A percentile compares a stretch with the other conserved stretches of the same genome.
Conservation (phyloP, 2,113 vertebrate genomes). For the Indri indri region DNA sequence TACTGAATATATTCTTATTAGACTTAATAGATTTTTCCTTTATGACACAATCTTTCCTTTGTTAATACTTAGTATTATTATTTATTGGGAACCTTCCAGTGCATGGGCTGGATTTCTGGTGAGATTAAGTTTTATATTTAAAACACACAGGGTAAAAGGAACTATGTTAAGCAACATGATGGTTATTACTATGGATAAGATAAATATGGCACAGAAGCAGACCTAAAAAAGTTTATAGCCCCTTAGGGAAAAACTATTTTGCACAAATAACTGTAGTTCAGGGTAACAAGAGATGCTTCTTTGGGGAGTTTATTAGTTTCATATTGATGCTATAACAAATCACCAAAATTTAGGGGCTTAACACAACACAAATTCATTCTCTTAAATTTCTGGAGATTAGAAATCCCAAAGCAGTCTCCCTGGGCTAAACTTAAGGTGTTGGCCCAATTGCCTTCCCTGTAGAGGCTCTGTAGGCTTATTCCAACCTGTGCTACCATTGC, state of each 20-base stretch:
- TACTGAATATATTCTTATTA: not conserved
- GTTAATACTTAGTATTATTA: not conserved
- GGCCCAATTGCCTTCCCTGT: not conserved
- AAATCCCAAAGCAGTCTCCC: not conserved
- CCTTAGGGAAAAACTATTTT: not conserved
- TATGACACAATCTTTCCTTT: not conserved
- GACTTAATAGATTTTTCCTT: not conserved
- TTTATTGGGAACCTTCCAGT: not conserved
- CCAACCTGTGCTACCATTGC: fast-evolving
- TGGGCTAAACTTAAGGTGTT: not conserved
- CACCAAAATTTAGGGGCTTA: not conserved
- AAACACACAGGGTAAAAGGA: not conserved
- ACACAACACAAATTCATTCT: not conserved
- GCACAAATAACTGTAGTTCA: not conserved
- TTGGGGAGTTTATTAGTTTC: not conserved
- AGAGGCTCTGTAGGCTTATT: not conserved
- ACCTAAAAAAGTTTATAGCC: not conserved
- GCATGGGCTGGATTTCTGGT: not conserved
- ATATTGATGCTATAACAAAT: not conserved
- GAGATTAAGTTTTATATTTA: not conserved
- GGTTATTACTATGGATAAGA: not conserved
- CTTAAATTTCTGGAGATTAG: not conserved
- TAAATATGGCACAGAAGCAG: not conserved
- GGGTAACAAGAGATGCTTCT: not conserved
- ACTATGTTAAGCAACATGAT: not conserved